Base-by-base conservation (phyloP, 2,888 invertebrate genomes). In the Zygaena filipendulae region DNA sequence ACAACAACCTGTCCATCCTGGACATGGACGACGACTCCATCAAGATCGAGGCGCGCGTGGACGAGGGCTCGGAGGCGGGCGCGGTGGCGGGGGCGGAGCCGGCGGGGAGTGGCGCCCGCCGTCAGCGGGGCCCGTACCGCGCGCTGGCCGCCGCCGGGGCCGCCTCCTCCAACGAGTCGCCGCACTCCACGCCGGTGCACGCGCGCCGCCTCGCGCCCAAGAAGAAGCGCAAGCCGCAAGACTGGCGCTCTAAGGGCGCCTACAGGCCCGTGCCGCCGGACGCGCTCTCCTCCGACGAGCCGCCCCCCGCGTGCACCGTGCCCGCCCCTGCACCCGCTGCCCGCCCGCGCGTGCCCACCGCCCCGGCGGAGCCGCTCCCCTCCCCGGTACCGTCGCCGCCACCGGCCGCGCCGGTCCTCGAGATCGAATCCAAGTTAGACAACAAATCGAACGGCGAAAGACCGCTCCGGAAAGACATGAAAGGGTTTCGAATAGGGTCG, bases 101-200 rank as follows among this genome's bases (percentile, higher is more conserved):
- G 24, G 35, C 23, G 32, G 35, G 14, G 34, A 27, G 35, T 28
- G 28, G 18, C 30, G 32, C 38, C 27, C 43, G 46, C 23, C 42
- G 36, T 19, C 13, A 29, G 30, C 30, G 36, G 20, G 31, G 40
- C 20, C 21, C 23, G 21, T 6, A 22, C 12, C 28, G 23, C 28
- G 23, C 29, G 18, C 13, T n/a, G 27, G 35, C 33, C 30, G 38
- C 36, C 28, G 32, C 38, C 30, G 29, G 39, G 25, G 31, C 42
- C 21, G 45, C 43, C 33, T 53, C 52, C 32, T 59, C 68, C 19
- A 56, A 60, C 35, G 64, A 59, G 40, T 67, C 60, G 23, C 52
- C 63, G 36, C 79, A 60, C 35, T 82, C 83, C 42, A 83, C 84
- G 38, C 84, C 84, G 6, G 69, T 84, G 28, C 83, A 83, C 57